Percentiles rank a stretch among this genome's conserved stretches.
Evolutionary conservation across 2,797 vertebrate species (phyloP).

Genomic region (Corythornis leucogaster): DNA sequence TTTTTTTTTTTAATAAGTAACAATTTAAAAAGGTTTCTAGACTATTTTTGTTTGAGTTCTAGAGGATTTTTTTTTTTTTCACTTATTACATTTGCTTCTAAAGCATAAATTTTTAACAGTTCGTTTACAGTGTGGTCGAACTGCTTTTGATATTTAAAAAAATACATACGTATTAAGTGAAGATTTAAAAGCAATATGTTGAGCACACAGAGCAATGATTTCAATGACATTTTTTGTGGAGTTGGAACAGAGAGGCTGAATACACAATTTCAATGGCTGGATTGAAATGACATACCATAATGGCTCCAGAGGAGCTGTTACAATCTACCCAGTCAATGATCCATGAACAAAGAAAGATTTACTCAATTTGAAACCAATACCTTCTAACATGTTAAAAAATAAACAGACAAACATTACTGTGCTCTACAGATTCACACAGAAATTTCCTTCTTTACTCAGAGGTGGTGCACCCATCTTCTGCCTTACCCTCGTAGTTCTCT

Average conservation of each 20-base stretch:
- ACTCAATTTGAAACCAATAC: slow-evolving; percentile 41
- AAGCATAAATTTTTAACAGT: not conserved
- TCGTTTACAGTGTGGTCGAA: not conserved
- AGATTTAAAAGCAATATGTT: slow-evolving; percentile 33
- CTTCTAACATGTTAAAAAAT: slow-evolving; percentile 47
- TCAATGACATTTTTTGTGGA: not conserved
- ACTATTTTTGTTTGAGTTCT: not conserved
- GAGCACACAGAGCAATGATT: not conserved
- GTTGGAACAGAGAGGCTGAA: not conserved
- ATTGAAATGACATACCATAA: slow-evolving; percentile 53
- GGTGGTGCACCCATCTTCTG: not conserved
- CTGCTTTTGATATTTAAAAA: not conserved
- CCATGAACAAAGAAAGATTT: slow-evolving; percentile 56
- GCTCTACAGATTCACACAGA: slow-evolving; percentile 8
- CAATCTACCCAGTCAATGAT: slow-evolving; percentile 59
- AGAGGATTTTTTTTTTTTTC: not conserved
- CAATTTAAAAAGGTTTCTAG: not conserved
- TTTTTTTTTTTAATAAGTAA: not conserved
- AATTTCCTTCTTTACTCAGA: not conserved
- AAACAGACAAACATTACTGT: slow-evolving; percentile 17
- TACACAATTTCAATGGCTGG: not conserved
- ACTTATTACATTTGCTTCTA: not conserved
- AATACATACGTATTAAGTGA: not conserved
- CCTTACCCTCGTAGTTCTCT: not conserved
- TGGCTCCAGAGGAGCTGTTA: slow-evolving; percentile 19